Evolutionary conservation across 1,140 invertebrate genomes (phyloP).

Genomic region (Ceratina japonica): DNA sequence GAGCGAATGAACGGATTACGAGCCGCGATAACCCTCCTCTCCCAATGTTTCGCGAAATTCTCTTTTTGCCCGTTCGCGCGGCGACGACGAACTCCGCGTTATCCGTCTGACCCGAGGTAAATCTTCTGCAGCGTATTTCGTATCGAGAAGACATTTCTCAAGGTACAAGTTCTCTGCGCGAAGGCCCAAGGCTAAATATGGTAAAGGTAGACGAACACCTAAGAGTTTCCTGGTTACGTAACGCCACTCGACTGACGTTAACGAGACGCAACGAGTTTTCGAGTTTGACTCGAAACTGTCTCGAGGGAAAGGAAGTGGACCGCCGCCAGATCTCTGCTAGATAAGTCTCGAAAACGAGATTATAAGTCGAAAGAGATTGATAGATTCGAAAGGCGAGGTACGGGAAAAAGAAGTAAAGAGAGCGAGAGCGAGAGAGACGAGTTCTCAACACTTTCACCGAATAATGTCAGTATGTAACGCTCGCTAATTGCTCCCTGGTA

Average conservation of each 20-base stretch:
- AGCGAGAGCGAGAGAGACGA: slow-evolving; percentile 17
- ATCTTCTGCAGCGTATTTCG: too few relatives aligned
- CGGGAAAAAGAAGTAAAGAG: neutral
- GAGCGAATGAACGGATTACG: neutral
- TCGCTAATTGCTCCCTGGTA: slow-evolving; percentile 53
- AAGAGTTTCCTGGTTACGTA: too few relatives aligned
- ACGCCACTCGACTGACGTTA: too few relatives aligned
- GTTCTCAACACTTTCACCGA: slow-evolving; percentile 68
- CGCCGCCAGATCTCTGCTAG: slow-evolving; percentile 41
- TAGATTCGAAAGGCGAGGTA: slow-evolving; percentile 10
- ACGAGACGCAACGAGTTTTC: neutral
- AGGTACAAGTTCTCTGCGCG: too few relatives aligned
- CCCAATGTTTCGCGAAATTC: neutral
- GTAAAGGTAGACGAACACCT: too few relatives aligned
- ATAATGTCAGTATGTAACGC: slow-evolving; percentile 56
- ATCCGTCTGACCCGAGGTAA: too few relatives aligned
- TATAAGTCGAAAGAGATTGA: slow-evolving; percentile 8
- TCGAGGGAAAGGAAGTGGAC: slow-evolving; percentile 26
- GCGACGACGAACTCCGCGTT: too few relatives aligned
- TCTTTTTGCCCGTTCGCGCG: neutral
- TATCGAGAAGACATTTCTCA: too few relatives aligned
- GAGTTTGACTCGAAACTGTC: neutral
- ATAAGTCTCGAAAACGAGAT: slow-evolving; percentile 29
- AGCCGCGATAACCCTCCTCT: neutral
- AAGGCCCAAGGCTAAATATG: too few relatives aligned